Percentiles rank a stretch among this genome's conserved stretches.
Conservation (phyloP, 2,888 invertebrate species). For the Platycheirus albimanus region DNA sequence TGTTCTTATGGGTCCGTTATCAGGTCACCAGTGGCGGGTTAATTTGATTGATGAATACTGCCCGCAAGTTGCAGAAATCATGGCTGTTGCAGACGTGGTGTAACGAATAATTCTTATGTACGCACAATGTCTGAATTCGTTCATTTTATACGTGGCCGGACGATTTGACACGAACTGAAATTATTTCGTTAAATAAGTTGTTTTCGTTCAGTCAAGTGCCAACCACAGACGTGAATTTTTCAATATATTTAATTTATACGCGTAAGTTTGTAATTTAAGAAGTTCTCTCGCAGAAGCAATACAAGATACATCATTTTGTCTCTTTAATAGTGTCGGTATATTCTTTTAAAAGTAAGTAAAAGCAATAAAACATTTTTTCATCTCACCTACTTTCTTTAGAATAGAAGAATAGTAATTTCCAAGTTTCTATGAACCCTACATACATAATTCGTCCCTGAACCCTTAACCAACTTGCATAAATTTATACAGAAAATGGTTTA, state of each 20-base stretch:
- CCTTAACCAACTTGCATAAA: too few relatives aligned
- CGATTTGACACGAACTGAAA: conserved; percentile 59
- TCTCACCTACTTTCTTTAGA: too few relatives aligned
- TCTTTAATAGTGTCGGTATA: neutral
- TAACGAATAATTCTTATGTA: too few relatives aligned
- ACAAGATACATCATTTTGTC: neutral
- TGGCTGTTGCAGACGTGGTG: too few relatives aligned
- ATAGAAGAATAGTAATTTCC: too few relatives aligned
- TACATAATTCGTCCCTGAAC: too few relatives aligned
- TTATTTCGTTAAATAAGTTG: conserved; percentile 34
- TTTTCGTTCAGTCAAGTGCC: conserved; percentile 50
- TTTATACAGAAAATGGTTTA: too few relatives aligned
- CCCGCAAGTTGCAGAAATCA: too few relatives aligned
- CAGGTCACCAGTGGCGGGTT: too few relatives aligned
- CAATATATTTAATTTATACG: too few relatives aligned
- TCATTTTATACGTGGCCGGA: conserved; percentile 57
- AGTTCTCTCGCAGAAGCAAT: neutral
- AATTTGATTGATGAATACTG: too few relatives aligned
- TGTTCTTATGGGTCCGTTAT: too few relatives aligned
- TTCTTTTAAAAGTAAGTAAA: conserved; percentile 49
- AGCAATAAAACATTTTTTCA: neutral
- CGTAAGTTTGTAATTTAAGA: conserved; percentile 35
- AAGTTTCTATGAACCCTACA: neutral
- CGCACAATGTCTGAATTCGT: conserved; percentile 6
- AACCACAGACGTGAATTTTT: neutral